Conservation (phyloP, 2,888 invertebrate genomes). For the Philaethria dido region DNA sequence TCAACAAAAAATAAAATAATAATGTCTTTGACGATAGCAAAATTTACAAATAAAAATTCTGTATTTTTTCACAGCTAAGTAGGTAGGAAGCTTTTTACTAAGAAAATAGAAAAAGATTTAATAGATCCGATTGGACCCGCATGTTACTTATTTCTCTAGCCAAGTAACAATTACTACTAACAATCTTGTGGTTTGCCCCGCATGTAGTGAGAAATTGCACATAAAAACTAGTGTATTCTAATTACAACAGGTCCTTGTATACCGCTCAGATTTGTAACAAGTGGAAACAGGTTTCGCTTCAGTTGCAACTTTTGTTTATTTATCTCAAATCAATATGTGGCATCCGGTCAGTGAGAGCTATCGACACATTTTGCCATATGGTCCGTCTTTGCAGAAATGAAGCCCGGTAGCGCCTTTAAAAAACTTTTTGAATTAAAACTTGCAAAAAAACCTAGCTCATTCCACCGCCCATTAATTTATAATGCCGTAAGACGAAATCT, state of each 20-base stretch:
- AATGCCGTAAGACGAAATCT: conserved; percentile 82
- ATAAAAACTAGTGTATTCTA: conserved; percentile 72
- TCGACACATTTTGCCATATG: conserved; percentile 63
- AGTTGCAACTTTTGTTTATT: conserved; percentile 51
- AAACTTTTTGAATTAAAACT: conserved; percentile 60
- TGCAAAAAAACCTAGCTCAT: conserved; percentile 65
- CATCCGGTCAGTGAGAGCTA: conserved; percentile 66
- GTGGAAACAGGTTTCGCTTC: conserved; percentile 62
- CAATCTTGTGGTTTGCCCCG: conserved; percentile 77
- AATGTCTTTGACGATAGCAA: conserved; percentile 66
- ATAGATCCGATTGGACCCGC: conserved; percentile 64
- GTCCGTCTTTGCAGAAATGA: conserved; percentile 54
- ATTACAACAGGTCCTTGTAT: conserved; percentile 61
- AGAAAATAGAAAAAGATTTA: conserved; percentile 50
- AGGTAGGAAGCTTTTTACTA: conserved; percentile 53
- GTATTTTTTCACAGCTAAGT: conserved; percentile 55
- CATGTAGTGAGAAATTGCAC: conserved; percentile 72
- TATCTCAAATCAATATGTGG: conserved; percentile 53
- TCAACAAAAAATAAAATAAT: conserved; percentile 70
- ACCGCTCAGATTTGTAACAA: conserved; percentile 56
- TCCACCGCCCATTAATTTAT: conserved; percentile 74
- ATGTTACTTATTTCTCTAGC: conserved; percentile 69
- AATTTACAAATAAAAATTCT: conserved; percentile 67
- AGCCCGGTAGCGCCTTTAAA: conserved; percentile 65
- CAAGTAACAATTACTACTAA: conserved; percentile 76